Conservation (phyloP, 2,113 vertebrate species). For the Scortum barcoo region DNA sequence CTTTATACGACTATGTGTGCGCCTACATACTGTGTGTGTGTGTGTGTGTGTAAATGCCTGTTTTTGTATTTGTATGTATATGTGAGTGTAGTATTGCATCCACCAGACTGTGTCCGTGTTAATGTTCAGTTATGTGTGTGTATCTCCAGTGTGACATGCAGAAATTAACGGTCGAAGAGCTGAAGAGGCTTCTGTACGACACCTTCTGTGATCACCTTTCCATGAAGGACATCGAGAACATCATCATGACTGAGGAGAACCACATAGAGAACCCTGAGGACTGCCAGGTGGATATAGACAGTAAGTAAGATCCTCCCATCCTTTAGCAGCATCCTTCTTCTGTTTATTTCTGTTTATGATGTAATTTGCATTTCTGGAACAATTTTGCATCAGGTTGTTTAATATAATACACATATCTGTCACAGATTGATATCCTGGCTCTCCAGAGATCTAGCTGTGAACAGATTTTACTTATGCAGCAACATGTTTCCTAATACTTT, state of each 20-base stretch:
- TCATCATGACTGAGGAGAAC: slow-evolving; percentile 99
- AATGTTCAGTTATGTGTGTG: slow-evolving; percentile 42
- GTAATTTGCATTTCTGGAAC: not conserved
- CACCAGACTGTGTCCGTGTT: slow-evolving; percentile 1
- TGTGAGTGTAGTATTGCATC: not conserved
- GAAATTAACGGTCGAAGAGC: slow-evolving; percentile 96
- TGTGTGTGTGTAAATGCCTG: not conserved
- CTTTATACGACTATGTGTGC: not conserved
- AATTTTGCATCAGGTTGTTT: not conserved
- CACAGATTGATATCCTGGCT: not conserved
- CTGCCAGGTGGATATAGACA: slow-evolving; percentile 96
- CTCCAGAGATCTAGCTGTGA: no score
- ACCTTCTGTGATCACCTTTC: slow-evolving; percentile 98
- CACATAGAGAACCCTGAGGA: slow-evolving; percentile 94
- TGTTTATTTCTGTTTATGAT: not conserved
- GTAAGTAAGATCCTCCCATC: slow-evolving; percentile 84
- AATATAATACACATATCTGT: no score
- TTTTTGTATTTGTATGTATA: not conserved
- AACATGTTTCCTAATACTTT: no score
- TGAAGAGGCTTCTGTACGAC: slow-evolving; percentile 96
- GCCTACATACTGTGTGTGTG: not conserved
- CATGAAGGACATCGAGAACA: slow-evolving; percentile 99
- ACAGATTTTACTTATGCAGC: no score
- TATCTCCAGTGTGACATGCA: slow-evolving; percentile 95
- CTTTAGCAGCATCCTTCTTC: not conserved